These are phyloP conservation scores for Callitettix versicolor DNA, from an alignment of 1,140 invertebrate species.

Conservation along the genomic window DNA sequence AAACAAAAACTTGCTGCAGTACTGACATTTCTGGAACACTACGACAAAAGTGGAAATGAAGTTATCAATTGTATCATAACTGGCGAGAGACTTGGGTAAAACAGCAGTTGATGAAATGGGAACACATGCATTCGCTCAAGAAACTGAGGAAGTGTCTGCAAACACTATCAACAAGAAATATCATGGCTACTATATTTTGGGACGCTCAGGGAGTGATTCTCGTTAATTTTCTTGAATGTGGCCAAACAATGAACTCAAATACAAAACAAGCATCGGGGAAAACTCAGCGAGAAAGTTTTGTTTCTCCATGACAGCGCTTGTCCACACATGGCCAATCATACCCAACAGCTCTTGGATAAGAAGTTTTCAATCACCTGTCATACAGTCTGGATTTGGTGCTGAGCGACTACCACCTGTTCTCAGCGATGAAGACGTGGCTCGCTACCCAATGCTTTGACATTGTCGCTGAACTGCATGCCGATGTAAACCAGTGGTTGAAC, in stretches of 20 bases:
- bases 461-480: constrained; percentile 7
- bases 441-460: constrained; percentile 10
- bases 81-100: neutral
- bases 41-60: neutral
- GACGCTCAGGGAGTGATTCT: neutral
- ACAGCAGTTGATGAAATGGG: neutral
- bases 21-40: constrained; percentile 1
- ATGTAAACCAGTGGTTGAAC: constrained; percentile 3
- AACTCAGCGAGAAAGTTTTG: too few species aligned
- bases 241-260: too few species aligned
- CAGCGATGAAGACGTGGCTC: constrained; percentile 15
- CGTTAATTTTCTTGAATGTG: too few species aligned
- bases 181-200: constrained; percentile 3
- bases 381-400: constrained; percentile 29
- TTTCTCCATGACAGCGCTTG: too few species aligned
- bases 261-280: too few species aligned
- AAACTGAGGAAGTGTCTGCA: neutral
- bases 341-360: constrained; percentile 23
- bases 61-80: too few species aligned
- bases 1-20: constrained; percentile 4
- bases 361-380: constrained; percentile 28
- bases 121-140: neutral
- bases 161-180: too few species aligned
- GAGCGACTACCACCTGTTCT: constrained; percentile 29
- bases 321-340: too few species aligned